These are phyloP conservation scores for Erpobdella octoculata DNA, from an alignment of 2,888 invertebrate genomes.

Conservation along the genomic window DNA sequence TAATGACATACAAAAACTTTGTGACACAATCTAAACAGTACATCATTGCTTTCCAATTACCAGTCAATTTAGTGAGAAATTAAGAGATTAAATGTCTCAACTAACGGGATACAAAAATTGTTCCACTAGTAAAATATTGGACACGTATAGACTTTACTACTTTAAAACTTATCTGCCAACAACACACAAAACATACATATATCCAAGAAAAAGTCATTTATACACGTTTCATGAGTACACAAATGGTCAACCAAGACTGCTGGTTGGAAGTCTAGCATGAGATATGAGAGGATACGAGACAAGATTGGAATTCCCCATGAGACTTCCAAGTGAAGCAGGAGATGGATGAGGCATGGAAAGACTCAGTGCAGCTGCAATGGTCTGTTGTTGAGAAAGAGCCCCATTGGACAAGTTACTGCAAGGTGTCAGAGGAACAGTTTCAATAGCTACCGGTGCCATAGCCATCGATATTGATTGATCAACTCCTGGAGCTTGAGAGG, in stretches of 20 bases:
- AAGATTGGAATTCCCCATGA: conserved; percentile 27
- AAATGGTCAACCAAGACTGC: conserved; percentile 29
- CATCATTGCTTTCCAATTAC: too few relatives aligned
- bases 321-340: not conserved
- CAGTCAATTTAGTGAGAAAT: too few relatives aligned
- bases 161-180: too few relatives aligned
- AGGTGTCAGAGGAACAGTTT: conserved; percentile 7
- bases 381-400: conserved; percentile 21
- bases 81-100: too few relatives aligned
- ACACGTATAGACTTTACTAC: too few relatives aligned
- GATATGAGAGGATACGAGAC: conserved; percentile 39
- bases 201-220: too few relatives aligned
- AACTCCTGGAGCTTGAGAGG: conserved; percentile 10
- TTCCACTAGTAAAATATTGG: too few relatives aligned
- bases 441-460: conserved; percentile 26
- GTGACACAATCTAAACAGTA: too few relatives aligned
- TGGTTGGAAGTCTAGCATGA: conserved; percentile 34
- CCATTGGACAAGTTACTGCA: conserved; percentile 27
- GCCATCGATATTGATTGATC: conserved; percentile 26
- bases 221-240: too few relatives aligned
- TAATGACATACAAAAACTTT: too few relatives aligned
- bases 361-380: conserved; percentile 21
- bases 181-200: too few relatives aligned
- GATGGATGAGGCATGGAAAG: conserved; percentile 21
- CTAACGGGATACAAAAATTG: too few relatives aligned